These are phyloP conservation scores for Myripristis jacobus DNA, from an alignment of 2,797 vertebrate genomes.

Conservation along the genomic window DNA sequence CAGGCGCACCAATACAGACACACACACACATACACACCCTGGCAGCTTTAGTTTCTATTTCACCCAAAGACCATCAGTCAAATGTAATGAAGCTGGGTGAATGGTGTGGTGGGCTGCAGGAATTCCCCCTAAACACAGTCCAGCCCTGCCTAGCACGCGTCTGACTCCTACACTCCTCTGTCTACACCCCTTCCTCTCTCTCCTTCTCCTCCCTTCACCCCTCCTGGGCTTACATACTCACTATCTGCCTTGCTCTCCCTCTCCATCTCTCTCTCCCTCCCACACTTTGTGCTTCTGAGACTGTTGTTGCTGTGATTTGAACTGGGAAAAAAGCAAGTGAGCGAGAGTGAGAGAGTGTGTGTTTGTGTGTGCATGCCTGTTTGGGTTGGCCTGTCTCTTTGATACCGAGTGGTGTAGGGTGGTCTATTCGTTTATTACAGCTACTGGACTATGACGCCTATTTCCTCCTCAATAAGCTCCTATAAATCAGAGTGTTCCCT, in stretches of 20 bases:
- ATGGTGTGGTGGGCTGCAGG: conserved; percentile 60
- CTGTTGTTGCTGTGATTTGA: conserved; percentile 32
- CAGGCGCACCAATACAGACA: background rate
- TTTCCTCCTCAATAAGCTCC: conserved; percentile 79
- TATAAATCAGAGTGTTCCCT: conserved; percentile 74
- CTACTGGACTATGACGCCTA: conserved; percentile 78
- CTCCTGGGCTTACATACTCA: conserved; percentile 52
- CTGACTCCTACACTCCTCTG: conserved; percentile 47
- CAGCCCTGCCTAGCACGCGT: conserved; percentile 40
- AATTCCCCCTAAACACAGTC: conserved; percentile 76
- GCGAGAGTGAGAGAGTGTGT: conserved; percentile 15
- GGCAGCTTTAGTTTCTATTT: conserved; percentile 44
- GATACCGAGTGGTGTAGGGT: conserved; percentile 56
- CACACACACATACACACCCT: conserved; percentile 12
- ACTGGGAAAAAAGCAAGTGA: conserved; percentile 20
- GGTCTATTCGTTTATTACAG: conserved; percentile 72
- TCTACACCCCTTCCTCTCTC: conserved; percentile 29
- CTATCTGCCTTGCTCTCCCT: background rate
- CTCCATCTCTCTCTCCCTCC: conserved; percentile 22
- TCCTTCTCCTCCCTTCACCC: conserved; percentile 68
- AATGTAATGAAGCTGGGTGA: conserved; percentile 64
- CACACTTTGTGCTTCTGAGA: conserved; percentile 37
- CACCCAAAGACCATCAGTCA: conserved; percentile 65
- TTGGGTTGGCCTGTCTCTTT: conserved; percentile 49
- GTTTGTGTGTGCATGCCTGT: conserved; percentile 30